These are phyloP conservation scores for Acanthiza pusilla DNA, from an alignment of 2,797 vertebrate species.

Conservation along the genomic window DNA sequence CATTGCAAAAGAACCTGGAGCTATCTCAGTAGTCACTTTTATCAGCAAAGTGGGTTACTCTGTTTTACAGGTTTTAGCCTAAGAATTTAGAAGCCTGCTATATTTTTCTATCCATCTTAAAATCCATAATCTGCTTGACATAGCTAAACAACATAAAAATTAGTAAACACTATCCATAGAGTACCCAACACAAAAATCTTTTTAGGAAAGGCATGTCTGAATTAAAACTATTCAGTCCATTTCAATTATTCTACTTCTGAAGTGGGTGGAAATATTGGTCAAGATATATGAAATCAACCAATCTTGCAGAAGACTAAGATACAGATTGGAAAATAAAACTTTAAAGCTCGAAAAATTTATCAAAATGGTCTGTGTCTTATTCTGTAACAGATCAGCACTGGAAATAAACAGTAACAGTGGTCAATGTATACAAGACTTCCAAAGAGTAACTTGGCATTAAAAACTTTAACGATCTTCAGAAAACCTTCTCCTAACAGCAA, in stretches of 20 bases:
- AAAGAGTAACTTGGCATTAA: not conserved
- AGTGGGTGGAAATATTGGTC: not conserved
- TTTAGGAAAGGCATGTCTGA: not conserved
- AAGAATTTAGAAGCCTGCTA: not conserved
- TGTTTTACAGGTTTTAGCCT: not conserved
- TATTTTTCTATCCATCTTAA: not conserved
- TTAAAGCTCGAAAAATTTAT: not conserved
- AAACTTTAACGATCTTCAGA: not conserved
- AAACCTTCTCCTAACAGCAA: not conserved
- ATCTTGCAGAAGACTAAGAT: not conserved
- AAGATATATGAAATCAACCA: not conserved
- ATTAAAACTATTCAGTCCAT: not conserved
- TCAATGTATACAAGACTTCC: not conserved
- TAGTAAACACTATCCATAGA: not conserved
- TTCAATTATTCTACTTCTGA: not conserved
- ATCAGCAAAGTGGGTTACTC: not conserved
- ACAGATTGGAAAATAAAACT: not conserved
- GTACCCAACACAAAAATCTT: not conserved
- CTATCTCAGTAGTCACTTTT: not conserved
- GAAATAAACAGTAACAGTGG: not conserved
- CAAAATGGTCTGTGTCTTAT: not conserved
- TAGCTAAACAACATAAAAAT: not conserved
- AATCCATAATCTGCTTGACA: not conserved
- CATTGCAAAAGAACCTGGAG: not conserved
- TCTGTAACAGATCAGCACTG: not conserved